Base-by-base conservation (phyloP, 2,113 vertebrate genomes). In the Formicarius rufipectus region DNA sequence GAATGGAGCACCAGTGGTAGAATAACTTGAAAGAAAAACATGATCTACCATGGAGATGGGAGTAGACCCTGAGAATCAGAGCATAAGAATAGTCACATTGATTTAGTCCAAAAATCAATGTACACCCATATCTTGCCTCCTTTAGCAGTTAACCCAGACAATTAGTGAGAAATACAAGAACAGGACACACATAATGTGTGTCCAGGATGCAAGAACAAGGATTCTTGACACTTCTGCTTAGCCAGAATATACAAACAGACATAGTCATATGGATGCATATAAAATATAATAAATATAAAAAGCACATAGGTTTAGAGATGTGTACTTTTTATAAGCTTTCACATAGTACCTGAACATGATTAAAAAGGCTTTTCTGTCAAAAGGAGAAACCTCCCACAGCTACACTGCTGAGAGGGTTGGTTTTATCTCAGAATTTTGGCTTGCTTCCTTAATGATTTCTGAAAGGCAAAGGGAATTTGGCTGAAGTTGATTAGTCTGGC, bases 241-340 rank as follows among this genome's bases (percentile, higher is more conserved):
- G 6, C 8, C 40, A 58, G 37, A 83, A 30, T 40, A 49, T 11
- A 35, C 4, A 35, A 21, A 71, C 0, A 0, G 37, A 40, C 40
- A 56, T 30, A 52, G 37, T 39, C 18, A 19, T 44, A 14, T 20
- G 40, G 42, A 30, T 24, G 1, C 28, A 49, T 40, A 44, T 13
- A 37, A 84, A 55, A 50, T 45, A 37, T 6, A 62, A 55, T 33
- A 47, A 49, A 30, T 45, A 22, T 19, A 37, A 4, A 67, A 23
- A 42, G 30, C 59, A 60, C 47, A 52, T 56, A 53, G 3, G 1
- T 22, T 33, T 35, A 27, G 4, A 1, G 39, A 3, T 19, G 6
- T 4, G 2, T 69, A 50, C 28, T 42, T 90, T 69, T 21, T 0
- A 10, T 22, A 77, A 22, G 7, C 13, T 47, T 71, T 52, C n/a